Evolutionary conservation across 2,797 vertebrate species (phyloP).

Genomic region (Peromyscus attwateri): DNA sequence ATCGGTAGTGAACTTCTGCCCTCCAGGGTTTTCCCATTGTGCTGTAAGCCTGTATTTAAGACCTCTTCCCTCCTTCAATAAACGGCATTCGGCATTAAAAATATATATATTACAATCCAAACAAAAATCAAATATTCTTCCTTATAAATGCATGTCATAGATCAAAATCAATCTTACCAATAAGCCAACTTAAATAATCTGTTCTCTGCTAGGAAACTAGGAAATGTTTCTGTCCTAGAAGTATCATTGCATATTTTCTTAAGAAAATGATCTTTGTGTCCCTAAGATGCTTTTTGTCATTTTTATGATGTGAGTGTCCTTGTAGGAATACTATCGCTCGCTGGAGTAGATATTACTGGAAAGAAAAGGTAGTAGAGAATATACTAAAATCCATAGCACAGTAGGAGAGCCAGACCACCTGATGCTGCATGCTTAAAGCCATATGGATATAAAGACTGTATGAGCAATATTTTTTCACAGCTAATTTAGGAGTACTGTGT

Average conservation of each 20-base stretch:
- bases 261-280: conserved; percentile 48
- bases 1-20: no score
- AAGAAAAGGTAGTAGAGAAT: background rate
- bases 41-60: no score
- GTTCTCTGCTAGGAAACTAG: conserved; percentile 58
- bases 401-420: background rate
- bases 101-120: conserved; percentile 39
- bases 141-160: conserved; percentile 67
- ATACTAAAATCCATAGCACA: background rate
- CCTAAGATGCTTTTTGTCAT: conserved; percentile 53
- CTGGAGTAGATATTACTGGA: conserved; percentile 44
- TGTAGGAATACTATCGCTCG: conserved; percentile 14
- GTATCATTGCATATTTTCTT: conserved; percentile 57
- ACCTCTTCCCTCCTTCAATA: no score
- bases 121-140: conserved; percentile 64
- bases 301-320: background rate
- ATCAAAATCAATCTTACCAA: conserved; percentile 67
- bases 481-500: background rate
- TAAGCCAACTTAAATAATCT: conserved; percentile 71
- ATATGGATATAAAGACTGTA: background rate
- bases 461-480: background rate
- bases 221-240: conserved; percentile 67
- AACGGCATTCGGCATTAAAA: no score
- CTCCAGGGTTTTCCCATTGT: no score
- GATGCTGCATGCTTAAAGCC: background rate